Evolutionary conservation across 2,113 vertebrate species (phyloP).

Genomic region (Ellobius talpinus): DNA sequence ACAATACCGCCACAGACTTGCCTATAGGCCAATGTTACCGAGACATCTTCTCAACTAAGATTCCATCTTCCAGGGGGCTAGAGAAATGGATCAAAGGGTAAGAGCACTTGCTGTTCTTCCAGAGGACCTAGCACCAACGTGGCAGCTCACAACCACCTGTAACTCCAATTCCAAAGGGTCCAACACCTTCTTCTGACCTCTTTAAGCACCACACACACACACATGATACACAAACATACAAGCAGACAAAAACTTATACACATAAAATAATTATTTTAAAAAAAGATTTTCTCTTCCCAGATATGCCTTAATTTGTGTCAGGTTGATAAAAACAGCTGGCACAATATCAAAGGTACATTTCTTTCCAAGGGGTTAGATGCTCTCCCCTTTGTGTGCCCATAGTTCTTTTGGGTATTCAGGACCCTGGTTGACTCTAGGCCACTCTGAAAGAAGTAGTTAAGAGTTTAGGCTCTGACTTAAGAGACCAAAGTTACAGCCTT

Average conservation of each 20-base stretch:
- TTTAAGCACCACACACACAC: neutral
- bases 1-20: neutral
- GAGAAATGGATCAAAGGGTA: neutral
- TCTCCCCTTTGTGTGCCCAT: neutral
- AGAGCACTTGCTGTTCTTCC: neutral
- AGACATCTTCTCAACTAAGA: neutral
- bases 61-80: neutral
- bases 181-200: neutral
- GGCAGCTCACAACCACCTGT: neutral
- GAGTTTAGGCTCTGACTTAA: slow-evolving; percentile 26
- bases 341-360: neutral
- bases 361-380: neutral
- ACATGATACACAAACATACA: neutral
- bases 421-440: neutral
- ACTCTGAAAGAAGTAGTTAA: slow-evolving; percentile 25
- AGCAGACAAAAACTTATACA: neutral
- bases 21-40: neutral
- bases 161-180: neutral
- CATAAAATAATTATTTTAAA: neutral
- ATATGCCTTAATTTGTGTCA: neutral
- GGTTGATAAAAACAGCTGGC: neutral
- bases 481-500: slow-evolving; percentile 6
- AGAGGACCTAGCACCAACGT: neutral
- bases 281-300: neutral
- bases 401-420: neutral